Evolutionary conservation across 2,113 vertebrate species (phyloP).

Genomic region (Albula glossodonta): DNA sequence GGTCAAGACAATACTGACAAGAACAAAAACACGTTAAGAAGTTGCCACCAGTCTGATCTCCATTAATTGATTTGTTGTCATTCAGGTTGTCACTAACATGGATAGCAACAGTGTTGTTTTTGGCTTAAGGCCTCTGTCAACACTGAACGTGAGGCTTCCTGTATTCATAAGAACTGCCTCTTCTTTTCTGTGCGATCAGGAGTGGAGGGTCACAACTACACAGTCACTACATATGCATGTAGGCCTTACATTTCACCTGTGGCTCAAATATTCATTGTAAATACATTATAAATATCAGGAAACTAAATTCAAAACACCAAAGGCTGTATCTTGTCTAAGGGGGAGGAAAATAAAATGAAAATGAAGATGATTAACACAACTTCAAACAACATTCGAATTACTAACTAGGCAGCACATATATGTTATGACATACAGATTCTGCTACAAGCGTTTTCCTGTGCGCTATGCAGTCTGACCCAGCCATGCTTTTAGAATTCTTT

Average conservation of each 20-base stretch:
- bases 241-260: too few species aligned
- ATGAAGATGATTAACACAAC: neutral
- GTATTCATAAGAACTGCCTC: neutral
- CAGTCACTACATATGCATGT: neutral
- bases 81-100: conserved; percentile 1
- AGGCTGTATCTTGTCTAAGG: neutral
- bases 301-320: neutral
- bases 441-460: too few species aligned
- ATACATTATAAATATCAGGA: neutral
- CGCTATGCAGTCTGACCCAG: neutral
- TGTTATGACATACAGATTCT: neutral
- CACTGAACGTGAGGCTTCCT: neutral
- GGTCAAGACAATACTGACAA: neutral
- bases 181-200: neutral
- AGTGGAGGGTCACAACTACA: neutral
- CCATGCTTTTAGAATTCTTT: neutral
- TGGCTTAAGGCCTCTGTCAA: neutral
- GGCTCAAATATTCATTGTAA: neutral
- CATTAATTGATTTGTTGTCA: neutral
- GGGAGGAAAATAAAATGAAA: neutral
- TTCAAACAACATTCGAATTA: neutral
- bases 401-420: neutral
- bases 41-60: neutral
- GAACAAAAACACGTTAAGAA: neutral
- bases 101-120: neutral